Evolutionary conservation across 64 coral and sea anemone genomes (phyloP).

Genomic region (Cladopsammia gracilis): DNA sequence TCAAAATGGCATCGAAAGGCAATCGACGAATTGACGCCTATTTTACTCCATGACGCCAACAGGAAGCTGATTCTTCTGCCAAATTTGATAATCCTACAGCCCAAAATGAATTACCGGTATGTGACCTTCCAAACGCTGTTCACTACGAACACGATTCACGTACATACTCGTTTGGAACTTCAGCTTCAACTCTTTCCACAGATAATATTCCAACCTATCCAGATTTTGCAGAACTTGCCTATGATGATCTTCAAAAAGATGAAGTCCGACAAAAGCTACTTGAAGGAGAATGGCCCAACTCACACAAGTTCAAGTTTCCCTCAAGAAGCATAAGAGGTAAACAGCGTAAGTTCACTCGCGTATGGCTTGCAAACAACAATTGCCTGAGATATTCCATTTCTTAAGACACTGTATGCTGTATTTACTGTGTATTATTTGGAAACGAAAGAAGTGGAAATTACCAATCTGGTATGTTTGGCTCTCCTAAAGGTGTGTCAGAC

Average conservation of each 20-base stretch:
- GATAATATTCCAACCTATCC: conserved; percentile 6
- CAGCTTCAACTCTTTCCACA: not conserved
- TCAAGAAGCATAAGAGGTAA: conserved; percentile 8
- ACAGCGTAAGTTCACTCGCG: conserved; percentile 21
- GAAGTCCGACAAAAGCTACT: conserved; percentile 16
- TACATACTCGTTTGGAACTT: not conserved
- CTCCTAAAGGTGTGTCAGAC: no score
- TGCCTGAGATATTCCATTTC: conserved; percentile 42
- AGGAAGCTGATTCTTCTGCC: not conserved
- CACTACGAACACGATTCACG: conserved; percentile 7
- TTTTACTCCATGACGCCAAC: conserved; percentile 14
- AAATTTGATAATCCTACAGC: not conserved
- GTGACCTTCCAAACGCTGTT: conserved; percentile 12
- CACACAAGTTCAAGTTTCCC: conserved; percentile 40
- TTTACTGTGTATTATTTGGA: conserved; percentile 36
- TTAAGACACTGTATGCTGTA: conserved; percentile 4
- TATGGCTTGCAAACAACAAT: conserved; percentile 36
- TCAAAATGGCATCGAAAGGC: conserved; percentile 33
- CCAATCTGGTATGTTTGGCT: no score
- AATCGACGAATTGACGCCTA: conserved; percentile 15
- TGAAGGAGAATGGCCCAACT: conserved; percentile 2
- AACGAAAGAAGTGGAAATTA: conserved; percentile 19
- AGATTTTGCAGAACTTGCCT: conserved; percentile 28
- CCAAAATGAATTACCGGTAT: conserved; percentile 40
- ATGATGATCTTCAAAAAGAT: conserved; percentile 40